phyloP scores from a whole-genome alignment of 2,113 vertebrate genomes.

The Apodemus sylvaticus region DNA sequence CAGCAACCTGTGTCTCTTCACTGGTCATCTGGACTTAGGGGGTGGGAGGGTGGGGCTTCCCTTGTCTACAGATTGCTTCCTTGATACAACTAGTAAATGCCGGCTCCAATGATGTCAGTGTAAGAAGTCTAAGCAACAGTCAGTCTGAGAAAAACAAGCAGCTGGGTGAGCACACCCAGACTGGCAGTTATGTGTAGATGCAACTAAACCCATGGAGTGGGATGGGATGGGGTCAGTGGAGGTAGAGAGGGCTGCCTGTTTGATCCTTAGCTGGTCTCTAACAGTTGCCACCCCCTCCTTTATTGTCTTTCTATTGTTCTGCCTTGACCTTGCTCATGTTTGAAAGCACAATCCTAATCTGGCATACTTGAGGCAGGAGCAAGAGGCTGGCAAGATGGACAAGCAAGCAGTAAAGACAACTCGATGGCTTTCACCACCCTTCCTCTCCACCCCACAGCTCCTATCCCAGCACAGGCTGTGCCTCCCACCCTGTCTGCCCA shows the following conservation, averaged over 20 bases:
- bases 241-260: background rate
- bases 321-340: background rate
- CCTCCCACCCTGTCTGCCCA: background rate
- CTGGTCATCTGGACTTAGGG: accelerated
- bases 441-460: accelerated
- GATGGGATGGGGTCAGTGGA: too few species aligned
- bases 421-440: background rate
- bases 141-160: accelerated
- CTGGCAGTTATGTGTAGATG: accelerated
- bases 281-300: background rate
- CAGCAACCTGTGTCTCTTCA: too few species aligned
- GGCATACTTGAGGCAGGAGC: background rate
- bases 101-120: accelerated
- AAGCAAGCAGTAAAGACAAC: background rate
- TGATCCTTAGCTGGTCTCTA: accelerated
- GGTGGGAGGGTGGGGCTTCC: too few species aligned
- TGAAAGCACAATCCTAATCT: background rate
- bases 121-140: background rate
- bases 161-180: background rate
- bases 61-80: background rate
- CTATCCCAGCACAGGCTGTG: background rate
- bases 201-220: background rate
- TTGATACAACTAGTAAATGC: accelerated
- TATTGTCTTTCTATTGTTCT: background rate
- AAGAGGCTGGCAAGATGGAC: background rate